Base-by-base conservation (phyloP, 2,113 vertebrate species). In the Tonatia bakeri region DNA sequence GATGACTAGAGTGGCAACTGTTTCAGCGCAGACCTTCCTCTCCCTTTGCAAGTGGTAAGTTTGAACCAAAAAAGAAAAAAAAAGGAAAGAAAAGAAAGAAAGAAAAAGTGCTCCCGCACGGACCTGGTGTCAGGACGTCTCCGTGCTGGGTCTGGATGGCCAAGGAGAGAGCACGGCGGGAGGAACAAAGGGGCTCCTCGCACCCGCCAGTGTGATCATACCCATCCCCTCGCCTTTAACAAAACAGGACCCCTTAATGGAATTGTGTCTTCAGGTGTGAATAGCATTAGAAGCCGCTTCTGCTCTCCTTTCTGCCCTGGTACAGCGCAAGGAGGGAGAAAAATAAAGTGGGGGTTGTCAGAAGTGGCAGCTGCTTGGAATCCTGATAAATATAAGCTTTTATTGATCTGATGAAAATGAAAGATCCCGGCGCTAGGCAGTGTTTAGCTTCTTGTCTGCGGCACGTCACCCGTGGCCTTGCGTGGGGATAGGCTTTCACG, bases 371-470 rank as follows among this genome's bases (percentile, higher is more conserved):
- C 99, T 99, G 99, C 99, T 99, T 98, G 98, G 99, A 99, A 99
- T 99, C 99, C 99, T 99, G 99, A 99, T 99, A 99, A 99, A 99
- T 99, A 99, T 99, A 99, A 99, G 99, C 99, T 99, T 98, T 99
- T 99, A 99, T 99, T 99, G 99, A 99, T 99, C 99, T 99, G 99
- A 99, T 99, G 99, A 99, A 99, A 99, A 99, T 99, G 99, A 99
- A 99, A 99, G 99, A 99, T 99, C 99, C 99, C 99, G 99, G 99
- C 98, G 99, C 99, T 99, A 98, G 99, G 99, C 99, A 99, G 99
- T 99, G 99, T 99, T 99, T 99, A 99, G 99, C 99, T 99, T 99
- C 99, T 99, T 99, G 99, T 99, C 99, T 99, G 98, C 98, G 97
- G 98, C 98, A 97, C 99, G 98, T 99, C 99, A 99, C 99, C 97